Base-by-base conservation (phyloP, 2,113 vertebrate genomes). In the Henicopernis longicauda region DNA sequence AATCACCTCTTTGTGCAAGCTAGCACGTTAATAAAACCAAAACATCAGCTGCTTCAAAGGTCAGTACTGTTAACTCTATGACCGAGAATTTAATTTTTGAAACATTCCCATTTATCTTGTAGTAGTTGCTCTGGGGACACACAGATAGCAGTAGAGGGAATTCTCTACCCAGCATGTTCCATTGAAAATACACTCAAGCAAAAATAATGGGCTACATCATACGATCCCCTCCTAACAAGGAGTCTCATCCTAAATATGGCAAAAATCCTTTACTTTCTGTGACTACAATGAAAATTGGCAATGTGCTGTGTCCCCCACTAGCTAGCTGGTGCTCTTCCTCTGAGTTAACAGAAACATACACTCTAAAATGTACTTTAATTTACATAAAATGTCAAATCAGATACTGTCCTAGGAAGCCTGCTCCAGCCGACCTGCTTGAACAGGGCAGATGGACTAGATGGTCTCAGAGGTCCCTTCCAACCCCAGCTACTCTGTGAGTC, bases 371-470 rank as follows among this genome's bases (percentile, higher is more conserved):
- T 17, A 57, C 47, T 73, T 82, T 4, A 29, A 52, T 62, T 70
- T 36, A 50, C 47, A 19, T 44, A 32, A 66, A 81, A 70, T 16
- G 4, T n/a, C 69, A 78, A 29, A 36, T 29, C 52, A 63, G 13
- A 16, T 36, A 32, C 19, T 27, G 17, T 34, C 16, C 38, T 38
- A 38, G 57, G 52, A 52, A 80, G 47, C 52, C 52, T 66, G 23
- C 32, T 79, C n/a, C 62, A 67, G 25, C 54, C 83, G 67, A 59
- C 22, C 63, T 42, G 44, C 34, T 52, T 54, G 29, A 84, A 54
- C 11, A 26, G 10, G 40, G 21, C 1, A 3, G 13, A 14, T 26
- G 19, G 3, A 36, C 18, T 13, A 62, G 47, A 27, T 1, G 1
- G 13, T 23, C n/a, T 72, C 66, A 63, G 61, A 67, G 32, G 22